These are phyloP conservation scores for Corella eumyota DNA, from an alignment of 23 tunicate genomes.

Conservation along the genomic window DNA sequence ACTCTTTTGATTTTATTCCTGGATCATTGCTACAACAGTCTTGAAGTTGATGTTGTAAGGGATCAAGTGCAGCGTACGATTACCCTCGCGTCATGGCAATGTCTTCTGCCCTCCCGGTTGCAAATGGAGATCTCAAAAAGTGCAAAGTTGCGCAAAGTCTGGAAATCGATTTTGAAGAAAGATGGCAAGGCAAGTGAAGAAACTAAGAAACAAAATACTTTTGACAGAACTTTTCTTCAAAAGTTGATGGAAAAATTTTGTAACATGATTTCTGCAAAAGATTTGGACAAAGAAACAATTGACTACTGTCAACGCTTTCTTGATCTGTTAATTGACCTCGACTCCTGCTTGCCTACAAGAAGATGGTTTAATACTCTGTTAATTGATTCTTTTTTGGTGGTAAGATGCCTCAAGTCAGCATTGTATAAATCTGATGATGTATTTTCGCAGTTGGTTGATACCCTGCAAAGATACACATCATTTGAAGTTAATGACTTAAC, in stretches of 20 bases:
- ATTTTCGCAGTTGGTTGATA: slow-evolving; percentile 78
- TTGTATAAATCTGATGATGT: slow-evolving; percentile 83
- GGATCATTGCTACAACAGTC: slow-evolving; percentile 91
- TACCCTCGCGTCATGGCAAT: slow-evolving; percentile 67
- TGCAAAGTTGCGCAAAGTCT: slow-evolving; percentile 53
- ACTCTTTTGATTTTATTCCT: slow-evolving; percentile 77
- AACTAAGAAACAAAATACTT: slow-evolving; percentile 26
- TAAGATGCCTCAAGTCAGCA: slow-evolving; percentile 66
- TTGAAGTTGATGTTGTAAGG: slow-evolving; percentile 90
- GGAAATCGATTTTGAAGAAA: slow-evolving; percentile 68
- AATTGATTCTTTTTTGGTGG: slow-evolving; percentile 62
- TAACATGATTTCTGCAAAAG: slow-evolving; percentile 43
- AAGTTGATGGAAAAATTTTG: slow-evolving; percentile 60
- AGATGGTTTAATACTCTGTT: slow-evolving; percentile 82
- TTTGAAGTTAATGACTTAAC: slow-evolving; percentile 97
- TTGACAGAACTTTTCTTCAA: slow-evolving; percentile 55
- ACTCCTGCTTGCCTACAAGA: slow-evolving; percentile 83
- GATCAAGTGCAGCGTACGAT: slow-evolving; percentile 62
- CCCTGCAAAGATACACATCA: slow-evolving; percentile 47
- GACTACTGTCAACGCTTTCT: slow-evolving; percentile 85
- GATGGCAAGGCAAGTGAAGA: slow-evolving; percentile 76
- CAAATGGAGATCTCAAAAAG: slow-evolving; percentile 60
- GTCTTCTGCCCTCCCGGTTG: slow-evolving; percentile 52
- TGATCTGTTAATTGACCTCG: slow-evolving; percentile 88
- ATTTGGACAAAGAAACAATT: slow-evolving; percentile 35